phyloP scores from a whole-genome alignment of 2,113 vertebrate species.

The Mormoops blainvillei region DNA sequence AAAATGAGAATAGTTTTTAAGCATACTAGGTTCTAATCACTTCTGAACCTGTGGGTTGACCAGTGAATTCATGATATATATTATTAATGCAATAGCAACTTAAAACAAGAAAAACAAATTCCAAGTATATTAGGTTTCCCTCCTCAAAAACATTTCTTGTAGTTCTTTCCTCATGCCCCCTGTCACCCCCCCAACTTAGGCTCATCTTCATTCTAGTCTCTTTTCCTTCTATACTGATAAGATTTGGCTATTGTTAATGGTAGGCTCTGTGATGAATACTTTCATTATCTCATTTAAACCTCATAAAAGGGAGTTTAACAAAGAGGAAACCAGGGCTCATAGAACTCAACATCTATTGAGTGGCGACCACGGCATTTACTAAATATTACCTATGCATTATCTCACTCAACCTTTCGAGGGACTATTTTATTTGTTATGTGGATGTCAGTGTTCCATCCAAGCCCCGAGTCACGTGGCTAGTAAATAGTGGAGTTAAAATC shows the following conservation, averaged over 20 bases:
- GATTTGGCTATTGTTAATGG: background rate
- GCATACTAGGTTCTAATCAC: background rate
- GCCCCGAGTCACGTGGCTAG: background rate
- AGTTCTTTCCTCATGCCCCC: background rate
- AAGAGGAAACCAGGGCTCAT: background rate
- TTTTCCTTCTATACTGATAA: background rate
- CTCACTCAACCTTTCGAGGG: background rate
- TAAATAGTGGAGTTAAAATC: background rate
- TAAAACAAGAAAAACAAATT: background rate
- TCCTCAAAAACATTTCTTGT: background rate
- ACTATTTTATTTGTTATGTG: background rate
- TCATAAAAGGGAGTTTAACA: background rate
- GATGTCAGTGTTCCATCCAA: background rate
- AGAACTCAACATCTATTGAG: accelerated
- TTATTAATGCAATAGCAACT: background rate
- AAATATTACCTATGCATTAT: background rate
- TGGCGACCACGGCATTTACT: background rate
- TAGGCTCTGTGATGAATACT: background rate
- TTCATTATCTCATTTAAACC: background rate
- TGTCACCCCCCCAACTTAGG: too few relatives aligned
- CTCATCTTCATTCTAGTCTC: background rate
- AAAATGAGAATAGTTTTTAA: background rate
- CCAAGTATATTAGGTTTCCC: background rate
- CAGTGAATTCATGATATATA: background rate
- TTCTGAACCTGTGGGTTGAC: background rate